Evolutionary conservation across 1,140 invertebrate species (phyloP), one percentile per base, ranked within the genome.

Genomic region (Bombus fervidus): DNA sequence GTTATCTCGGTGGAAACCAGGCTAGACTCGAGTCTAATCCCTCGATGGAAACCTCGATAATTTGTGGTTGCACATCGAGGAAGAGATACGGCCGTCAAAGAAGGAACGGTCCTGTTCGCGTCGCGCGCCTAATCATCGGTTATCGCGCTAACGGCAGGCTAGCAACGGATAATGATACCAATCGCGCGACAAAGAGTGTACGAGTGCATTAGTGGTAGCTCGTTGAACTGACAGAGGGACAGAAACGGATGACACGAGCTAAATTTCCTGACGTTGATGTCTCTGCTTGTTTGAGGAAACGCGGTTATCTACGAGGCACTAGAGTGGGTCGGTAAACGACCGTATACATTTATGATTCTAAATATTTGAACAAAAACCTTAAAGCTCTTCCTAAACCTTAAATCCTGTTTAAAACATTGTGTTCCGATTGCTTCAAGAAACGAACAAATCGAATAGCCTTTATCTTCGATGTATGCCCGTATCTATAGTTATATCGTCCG

Each of bases 121-220:
- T 87, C 74, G 72, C 68, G 57, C 68, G 87, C 28, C 85, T 89
- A 89, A 89, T 89, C 85, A 81, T 74, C 72, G 87, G 87, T 89
- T 89, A 88, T 85, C 88, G 87, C 82, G 74, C 74, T 83, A 89
- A 89, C 87, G 78, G 74, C 88, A 83, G 69, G 15, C 69, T 53
- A 53, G 84, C 79, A 77, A 80, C 68, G 74, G 64, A 64, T 89
- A 89, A 89, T 68, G 88, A 89, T 86, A 89, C 87, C 72, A 76
- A 89, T 89, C 87, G 28, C 47, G 66, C 75, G 80, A 86, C 75
- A 88, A 81, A 88, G 53, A 86, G 78, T 43, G 62, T n/a, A 62
- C 77, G 47, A 47, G 73, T 71, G 76, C 66, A 77, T 78, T 43
- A 59, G 74, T 43, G 86, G 15, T 76, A 2, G 62, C 43, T 68